phyloP scores from a whole-genome alignment of 2,888 invertebrate species.

The Vannuccia rotundouncinata region DNA sequence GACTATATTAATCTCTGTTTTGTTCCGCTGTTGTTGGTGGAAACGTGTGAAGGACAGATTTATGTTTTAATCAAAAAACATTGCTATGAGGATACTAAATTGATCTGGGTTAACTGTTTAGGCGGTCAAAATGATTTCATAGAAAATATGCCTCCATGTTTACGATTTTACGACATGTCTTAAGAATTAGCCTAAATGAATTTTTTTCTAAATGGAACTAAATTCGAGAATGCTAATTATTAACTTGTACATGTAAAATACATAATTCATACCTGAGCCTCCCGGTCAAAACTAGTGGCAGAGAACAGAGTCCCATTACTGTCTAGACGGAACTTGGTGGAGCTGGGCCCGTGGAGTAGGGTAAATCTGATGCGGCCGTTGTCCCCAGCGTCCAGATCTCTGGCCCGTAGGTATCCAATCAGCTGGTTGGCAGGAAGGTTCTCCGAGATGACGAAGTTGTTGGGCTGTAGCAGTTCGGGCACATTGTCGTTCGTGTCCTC shows the following conservation, averaged over 20 bases:
- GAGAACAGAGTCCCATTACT: constrained; percentile 32
- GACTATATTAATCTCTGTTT: no score
- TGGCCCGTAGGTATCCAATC: constrained; percentile 8
- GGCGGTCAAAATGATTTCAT: no score
- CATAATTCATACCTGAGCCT: constrained; percentile 8
- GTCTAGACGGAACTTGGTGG: not conserved
- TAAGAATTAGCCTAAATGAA: no score
- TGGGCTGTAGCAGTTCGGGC: constrained; percentile 13
- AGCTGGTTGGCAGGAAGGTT: not conserved
- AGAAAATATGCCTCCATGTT: no score
- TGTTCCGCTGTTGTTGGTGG: no score
- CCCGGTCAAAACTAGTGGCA: constrained; percentile 20
- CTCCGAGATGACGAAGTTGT: constrained; percentile 8
- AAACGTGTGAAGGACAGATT: no score
- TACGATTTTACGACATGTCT: no score
- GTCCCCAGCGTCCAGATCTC: constrained; percentile 29
- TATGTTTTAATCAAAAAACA: no score
- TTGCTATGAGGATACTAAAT: no score
- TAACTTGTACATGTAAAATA: not conserved
- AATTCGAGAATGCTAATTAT: not conserved
- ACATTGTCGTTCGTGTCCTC: constrained; percentile 25
- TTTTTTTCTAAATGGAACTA: not conserved
- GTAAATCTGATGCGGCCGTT: constrained; percentile 11
- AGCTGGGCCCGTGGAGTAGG: not conserved
- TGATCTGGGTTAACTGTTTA: no score